Evolutionary conservation across 1,140 invertebrate species (phyloP), one percentile per base, ranked within the genome.

Genomic region (Paralvinella palmiformis): DNA sequence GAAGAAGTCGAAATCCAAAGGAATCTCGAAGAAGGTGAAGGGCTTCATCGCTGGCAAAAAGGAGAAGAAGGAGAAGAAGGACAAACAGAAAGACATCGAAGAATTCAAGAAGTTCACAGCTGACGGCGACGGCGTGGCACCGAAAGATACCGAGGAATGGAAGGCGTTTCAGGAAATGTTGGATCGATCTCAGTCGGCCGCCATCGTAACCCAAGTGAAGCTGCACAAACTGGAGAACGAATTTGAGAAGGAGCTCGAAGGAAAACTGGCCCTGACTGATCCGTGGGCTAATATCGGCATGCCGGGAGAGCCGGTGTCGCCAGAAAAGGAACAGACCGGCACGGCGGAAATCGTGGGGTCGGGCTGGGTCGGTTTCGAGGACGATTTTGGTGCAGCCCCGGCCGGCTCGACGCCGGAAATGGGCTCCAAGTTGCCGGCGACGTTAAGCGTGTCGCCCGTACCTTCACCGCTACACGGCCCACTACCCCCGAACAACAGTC

Each of bases 391-490:
- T 32, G 20, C 55, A 3, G 55, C 33, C 20, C 27, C 29, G 22
- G 55, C 55, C 22, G 17, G 17, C 5, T 57, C 60, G 7, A 32
- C 52, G 10, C 3, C 24, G 20, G 52, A 65, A 61, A 41, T 62
- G 6, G n/a, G 50, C 24, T 50, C 35, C 31, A 59, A 66, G n/a
- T 31, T n/a, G n/a, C n/a, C n/a, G n/a, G n/a, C n/a, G n/a, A n/a
- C n/a, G n/a, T n/a, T 61, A 36, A 66, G 31, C 27, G 53, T 57
- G 3, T 62, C 63, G 48, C 52, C 63, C 15, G 56, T 69, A 17
- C 68, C 65, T 3, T 59, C 68, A 50, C 67, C 69, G n/a, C n/a
- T n/a, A n/a, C n/a, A n/a, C 17, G 32, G 44, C 35, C 66, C 68
- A 24, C 33, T 59, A 33, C 69, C 65, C 7, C 58, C 57, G 13